phyloP scores from a whole-genome alignment of 2,113 vertebrate genomes.

The Balaenoptera acutorostrata region DNA sequence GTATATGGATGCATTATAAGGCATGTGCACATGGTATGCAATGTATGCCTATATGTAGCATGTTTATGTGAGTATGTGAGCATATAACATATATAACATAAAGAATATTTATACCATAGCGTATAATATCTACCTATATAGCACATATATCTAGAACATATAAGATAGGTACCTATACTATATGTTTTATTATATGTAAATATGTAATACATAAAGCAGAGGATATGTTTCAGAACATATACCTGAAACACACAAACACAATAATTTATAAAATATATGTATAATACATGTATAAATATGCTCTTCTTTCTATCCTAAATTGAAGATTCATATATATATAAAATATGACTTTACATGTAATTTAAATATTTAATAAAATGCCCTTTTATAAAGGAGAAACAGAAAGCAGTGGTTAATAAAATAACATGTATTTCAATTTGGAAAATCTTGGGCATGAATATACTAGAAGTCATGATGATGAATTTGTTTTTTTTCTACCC shows the following conservation, averaged over 20 bases:
- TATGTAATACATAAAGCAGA: background rate
- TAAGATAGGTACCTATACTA: background rate
- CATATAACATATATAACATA: background rate
- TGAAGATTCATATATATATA: background rate
- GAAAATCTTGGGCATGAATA: background rate
- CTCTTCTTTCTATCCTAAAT: background rate
- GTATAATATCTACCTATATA: background rate
- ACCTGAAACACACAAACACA: background rate
- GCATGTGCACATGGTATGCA: background rate
- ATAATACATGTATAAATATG: background rate
- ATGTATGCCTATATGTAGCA: no score
- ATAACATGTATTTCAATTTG: background rate
- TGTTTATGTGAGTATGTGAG: background rate
- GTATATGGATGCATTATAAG: background rate
- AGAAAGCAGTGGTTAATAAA: conserved; percentile 24
- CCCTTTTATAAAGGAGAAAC: background rate
- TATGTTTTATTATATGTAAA: background rate
- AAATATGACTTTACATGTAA: background rate
- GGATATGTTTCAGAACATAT: background rate
- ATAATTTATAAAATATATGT: background rate
- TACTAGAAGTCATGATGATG: background rate
- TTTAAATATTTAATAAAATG: conserved; percentile 22
- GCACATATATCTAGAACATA: background rate
- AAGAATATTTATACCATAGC: background rate
- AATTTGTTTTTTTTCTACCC: background rate